Evolutionary conservation across 2,888 invertebrate genomes (phyloP).

Genomic region (Physocephala rufipes): DNA sequence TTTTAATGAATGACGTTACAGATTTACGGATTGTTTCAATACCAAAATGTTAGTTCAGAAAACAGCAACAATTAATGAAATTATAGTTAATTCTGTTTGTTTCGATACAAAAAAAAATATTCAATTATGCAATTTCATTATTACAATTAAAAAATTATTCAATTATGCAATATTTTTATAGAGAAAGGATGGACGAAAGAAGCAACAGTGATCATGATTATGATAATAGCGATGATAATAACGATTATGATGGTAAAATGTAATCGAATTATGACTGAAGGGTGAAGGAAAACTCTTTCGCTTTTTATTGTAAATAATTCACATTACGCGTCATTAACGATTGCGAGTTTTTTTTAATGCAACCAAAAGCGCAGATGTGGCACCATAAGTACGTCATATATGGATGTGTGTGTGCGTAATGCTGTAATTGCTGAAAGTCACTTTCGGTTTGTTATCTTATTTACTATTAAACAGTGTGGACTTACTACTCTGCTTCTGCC

Average conservation of each 20-base stretch:
- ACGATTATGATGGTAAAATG: no score
- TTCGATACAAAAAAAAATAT: neutral
- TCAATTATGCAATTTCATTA: neutral
- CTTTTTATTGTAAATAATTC: conserved; percentile 31
- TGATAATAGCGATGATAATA: neutral
- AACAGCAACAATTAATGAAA: neutral
- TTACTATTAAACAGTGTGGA: conserved; percentile 13
- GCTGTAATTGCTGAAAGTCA: neutral
- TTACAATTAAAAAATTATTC: neutral
- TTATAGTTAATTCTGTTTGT: neutral
- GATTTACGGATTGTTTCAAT: no score
- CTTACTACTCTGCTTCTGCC: no score
- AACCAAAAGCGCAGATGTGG: neutral
- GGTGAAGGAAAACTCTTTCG: conserved; percentile 26
- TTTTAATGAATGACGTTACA: no score
- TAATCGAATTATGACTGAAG: neutral
- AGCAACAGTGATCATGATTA: neutral
- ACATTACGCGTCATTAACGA: conserved; percentile 47
- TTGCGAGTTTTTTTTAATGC: conserved; percentile 44
- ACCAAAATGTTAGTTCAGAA: neutral
- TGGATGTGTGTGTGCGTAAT: conserved; percentile 4
- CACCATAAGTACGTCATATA: conserved; percentile 9
- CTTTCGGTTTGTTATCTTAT: no score
- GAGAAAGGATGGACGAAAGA: neutral
- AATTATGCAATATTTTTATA: conserved; percentile 13